These are phyloP conservation scores for Apocrypta bakeri DNA, from an alignment of 1,140 invertebrate genomes.

Conservation along the genomic window DNA sequence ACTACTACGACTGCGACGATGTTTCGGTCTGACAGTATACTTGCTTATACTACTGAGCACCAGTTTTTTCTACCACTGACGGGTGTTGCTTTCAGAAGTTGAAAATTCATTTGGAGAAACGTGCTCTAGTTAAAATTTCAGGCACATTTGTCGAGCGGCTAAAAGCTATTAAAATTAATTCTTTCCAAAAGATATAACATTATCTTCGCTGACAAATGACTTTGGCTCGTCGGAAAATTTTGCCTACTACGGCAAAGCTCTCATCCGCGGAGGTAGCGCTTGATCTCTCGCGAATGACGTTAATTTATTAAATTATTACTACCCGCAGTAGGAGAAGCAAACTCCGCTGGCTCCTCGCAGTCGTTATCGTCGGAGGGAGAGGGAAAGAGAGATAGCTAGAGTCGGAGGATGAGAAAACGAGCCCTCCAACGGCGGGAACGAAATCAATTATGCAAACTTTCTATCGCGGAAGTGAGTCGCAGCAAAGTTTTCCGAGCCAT, in stretches of 20 bases:
- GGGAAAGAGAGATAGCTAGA: background rate
- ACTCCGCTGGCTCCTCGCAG: background rate
- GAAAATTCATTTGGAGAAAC: background rate
- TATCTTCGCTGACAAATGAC: background rate
- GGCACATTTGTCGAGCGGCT: background rate
- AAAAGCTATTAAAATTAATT: background rate
- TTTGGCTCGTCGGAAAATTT: background rate
- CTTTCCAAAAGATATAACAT: background rate
- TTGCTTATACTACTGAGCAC: background rate
- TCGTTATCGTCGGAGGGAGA: background rate
- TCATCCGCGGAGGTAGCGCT: background rate
- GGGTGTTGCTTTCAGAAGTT: background rate
- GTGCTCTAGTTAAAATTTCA: background rate
- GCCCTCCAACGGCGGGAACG: conserved; percentile 2
- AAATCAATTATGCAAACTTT: conserved; percentile 47
- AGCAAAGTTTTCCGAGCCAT: background rate
- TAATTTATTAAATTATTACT: conserved; percentile 45
- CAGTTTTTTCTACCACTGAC: background rate
- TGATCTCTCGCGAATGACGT: conserved; percentile 19
- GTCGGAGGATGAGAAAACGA: background rate
- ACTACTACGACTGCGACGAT: conserved; percentile 9
- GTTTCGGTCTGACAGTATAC: conserved; percentile 11
- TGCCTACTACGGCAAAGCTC: background rate
- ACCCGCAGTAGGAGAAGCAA: background rate
- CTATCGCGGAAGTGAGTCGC: conserved; percentile 23